phyloP scores from a whole-genome alignment of 1,140 invertebrate species.

The Centruroides sculpturatus region DNA sequence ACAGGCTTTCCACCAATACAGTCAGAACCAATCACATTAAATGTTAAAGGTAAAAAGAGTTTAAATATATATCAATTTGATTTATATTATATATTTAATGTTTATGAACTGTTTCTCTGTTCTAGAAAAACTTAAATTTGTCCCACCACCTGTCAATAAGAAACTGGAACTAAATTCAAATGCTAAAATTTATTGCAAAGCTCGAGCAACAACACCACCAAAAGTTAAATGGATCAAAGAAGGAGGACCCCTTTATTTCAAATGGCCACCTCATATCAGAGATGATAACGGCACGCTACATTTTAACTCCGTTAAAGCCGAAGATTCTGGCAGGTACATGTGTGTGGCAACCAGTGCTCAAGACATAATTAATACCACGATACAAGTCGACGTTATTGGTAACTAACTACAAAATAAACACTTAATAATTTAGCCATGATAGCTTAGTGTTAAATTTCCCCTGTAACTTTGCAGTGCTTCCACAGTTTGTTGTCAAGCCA shows the following conservation, averaged over 20 bases:
- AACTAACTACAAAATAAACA: conserved; percentile 19
- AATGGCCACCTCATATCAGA: conserved; percentile 53
- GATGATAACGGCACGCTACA: conserved; percentile 72
- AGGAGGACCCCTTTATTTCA: conserved; percentile 29
- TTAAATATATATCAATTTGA: background rate
- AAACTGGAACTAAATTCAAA: conserved; percentile 62
- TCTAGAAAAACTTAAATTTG: conserved; percentile 65
- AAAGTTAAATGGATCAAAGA: conserved; percentile 65
- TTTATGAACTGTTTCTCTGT: background rate
- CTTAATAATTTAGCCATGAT: too few relatives aligned
- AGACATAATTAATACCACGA: conserved; percentile 67
- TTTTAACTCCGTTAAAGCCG: conserved; percentile 56
- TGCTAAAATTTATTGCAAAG: conserved; percentile 67
- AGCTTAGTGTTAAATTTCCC: too few relatives aligned
- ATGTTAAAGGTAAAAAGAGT: conserved; percentile 39
- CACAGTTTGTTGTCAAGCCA: conserved; percentile 46
- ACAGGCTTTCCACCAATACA: conserved; percentile 44
- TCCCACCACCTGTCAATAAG: conserved; percentile 56
- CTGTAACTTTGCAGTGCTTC: too few relatives aligned
- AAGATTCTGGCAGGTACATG: conserved; percentile 51
- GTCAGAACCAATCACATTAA: conserved; percentile 41
- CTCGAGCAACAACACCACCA: conserved; percentile 33
- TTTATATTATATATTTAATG: background rate
- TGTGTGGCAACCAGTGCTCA: conserved; percentile 58
- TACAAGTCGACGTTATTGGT: conserved; percentile 76